phyloP scores from a whole-genome alignment of 2,888 invertebrate genomes.

The Brachycybe producta region DNA sequence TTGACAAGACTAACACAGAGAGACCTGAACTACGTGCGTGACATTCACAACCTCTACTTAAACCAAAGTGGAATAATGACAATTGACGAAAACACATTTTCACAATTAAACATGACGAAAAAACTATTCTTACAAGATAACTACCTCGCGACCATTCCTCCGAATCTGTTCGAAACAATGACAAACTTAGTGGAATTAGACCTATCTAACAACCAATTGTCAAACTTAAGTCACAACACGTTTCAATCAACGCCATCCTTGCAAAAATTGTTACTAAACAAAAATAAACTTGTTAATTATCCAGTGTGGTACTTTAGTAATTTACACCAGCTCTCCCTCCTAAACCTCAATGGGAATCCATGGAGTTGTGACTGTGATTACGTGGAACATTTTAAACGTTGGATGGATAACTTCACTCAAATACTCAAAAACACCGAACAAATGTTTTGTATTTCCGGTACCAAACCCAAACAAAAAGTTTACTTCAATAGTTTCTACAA shows the following conservation, averaged over 20 bases:
- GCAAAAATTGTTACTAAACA: conserved; percentile 51
- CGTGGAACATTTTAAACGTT: conserved; percentile 56
- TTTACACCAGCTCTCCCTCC: conserved; percentile 3
- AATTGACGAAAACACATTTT: not conserved
- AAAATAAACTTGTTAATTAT: conserved; percentile 54
- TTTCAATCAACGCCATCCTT: not conserved
- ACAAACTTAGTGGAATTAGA: conserved; percentile 56
- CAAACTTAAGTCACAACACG: conserved; percentile 51
- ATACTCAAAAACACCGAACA: conserved; percentile 43
- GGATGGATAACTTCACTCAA: conserved; percentile 53
- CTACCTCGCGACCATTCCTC: not conserved
- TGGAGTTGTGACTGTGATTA: conserved; percentile 12
- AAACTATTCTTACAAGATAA: not conserved
- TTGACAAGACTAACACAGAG: too few relatives aligned
- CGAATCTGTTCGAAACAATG: conserved; percentile 49
- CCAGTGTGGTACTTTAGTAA: conserved; percentile 48
- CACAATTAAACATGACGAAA: not conserved
- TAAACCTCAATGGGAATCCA: conserved; percentile 4
- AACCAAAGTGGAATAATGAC: not conserved
- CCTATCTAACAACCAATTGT: conserved; percentile 58
- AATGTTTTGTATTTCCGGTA: conserved; percentile 43
- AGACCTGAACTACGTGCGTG: not conserved
- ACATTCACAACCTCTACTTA: not conserved
- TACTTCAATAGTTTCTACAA: too few relatives aligned
- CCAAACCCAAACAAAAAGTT: too few relatives aligned